phyloP scores from a whole-genome alignment of 2,888 invertebrate species.

The Cotesia congregata region DNA sequence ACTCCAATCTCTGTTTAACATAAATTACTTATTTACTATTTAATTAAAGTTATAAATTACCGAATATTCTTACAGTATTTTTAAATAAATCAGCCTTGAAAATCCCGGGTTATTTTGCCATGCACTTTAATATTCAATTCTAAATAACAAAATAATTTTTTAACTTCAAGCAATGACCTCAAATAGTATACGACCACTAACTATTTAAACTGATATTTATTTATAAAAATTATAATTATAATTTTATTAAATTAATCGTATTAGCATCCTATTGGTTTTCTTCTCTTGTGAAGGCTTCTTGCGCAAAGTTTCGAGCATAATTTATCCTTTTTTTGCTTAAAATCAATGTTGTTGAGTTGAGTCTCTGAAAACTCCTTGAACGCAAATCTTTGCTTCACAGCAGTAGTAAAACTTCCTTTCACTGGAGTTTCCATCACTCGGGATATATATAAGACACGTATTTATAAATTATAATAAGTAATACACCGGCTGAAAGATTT shows the following conservation, averaged over 20 bases:
- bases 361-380: constrained; percentile 40
- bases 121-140: too few relatives aligned
- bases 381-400: constrained; percentile 31
- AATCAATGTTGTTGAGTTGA: constrained; percentile 4
- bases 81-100: too few relatives aligned
- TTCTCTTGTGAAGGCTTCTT: background rate
- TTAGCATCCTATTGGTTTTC: background rate
- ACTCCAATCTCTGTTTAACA: background rate
- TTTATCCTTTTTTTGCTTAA: constrained; percentile 10
- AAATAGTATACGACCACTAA: too few relatives aligned
- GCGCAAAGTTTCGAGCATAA: background rate
- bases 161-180: too few relatives aligned
- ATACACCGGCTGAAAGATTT: too few relatives aligned
- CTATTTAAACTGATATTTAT: too few relatives aligned
- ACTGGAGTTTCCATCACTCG: constrained; percentile 30
- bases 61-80: too few relatives aligned
- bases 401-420: constrained; percentile 39
- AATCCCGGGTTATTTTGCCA: too few relatives aligned
- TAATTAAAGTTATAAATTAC: background rate
- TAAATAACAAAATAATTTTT: too few relatives aligned
- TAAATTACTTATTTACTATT: background rate
- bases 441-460: background rate
- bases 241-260: background rate
- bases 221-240: background rate
- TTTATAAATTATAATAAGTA: background rate